phyloP scores from a whole-genome alignment of 2,113 vertebrate species.

The Spea multiplicata region DNA sequence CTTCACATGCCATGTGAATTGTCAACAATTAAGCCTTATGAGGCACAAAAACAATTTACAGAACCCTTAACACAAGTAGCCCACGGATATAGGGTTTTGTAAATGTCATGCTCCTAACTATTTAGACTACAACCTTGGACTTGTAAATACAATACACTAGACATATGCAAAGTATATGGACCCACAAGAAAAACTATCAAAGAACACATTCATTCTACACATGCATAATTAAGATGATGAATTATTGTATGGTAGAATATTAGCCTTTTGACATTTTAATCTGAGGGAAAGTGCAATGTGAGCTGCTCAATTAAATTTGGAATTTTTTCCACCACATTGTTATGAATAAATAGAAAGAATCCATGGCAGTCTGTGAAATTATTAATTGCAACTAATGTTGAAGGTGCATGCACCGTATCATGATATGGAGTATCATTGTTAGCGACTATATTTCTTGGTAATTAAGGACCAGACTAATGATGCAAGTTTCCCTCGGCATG shows the following conservation, averaged over 20 bases:
- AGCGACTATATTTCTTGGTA: conserved; percentile 95
- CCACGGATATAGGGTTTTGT: no score
- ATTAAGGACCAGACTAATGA: conserved; percentile 99
- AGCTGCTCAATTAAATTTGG: conserved; percentile 79
- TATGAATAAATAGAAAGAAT: conserved; percentile 83
- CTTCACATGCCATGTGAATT: no score
- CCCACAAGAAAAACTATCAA: conserved; percentile 48
- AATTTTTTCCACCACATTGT: conserved; percentile 75
- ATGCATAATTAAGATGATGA: conserved; percentile 81
- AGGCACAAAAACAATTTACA: no score
- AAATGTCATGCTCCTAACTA: no score
- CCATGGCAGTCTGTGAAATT: conserved; percentile 74
- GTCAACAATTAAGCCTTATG: no score
- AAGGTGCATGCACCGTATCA: conserved; percentile 79
- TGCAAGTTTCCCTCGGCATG: conserved; percentile 98
- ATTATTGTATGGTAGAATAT: conserved; percentile 81
- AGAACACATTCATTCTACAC: conserved; percentile 69
- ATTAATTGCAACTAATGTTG: conserved; percentile 80
- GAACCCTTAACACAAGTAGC: no score
- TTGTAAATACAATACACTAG: no score
- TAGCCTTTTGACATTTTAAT: conserved; percentile 86
- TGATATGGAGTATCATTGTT: conserved; percentile 86
- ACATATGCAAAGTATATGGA: not conserved
- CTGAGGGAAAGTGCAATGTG: conserved; percentile 69
- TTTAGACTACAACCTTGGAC: not conserved